Base-by-base conservation (phyloP, 1,140 invertebrate species). In the Neelides sp. region DNA sequence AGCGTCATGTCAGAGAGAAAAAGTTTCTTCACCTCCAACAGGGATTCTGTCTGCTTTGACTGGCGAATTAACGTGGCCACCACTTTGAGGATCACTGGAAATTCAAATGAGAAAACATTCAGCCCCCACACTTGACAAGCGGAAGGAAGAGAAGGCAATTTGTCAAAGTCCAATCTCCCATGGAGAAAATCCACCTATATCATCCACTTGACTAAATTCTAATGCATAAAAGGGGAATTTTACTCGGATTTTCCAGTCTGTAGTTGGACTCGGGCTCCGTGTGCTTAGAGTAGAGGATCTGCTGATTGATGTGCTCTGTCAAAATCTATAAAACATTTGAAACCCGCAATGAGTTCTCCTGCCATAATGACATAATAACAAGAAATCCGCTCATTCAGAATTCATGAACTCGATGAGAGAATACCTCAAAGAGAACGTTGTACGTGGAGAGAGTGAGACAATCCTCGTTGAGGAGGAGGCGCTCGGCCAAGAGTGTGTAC, bases 1-100 rank as follows among this genome's bases (percentile, higher is more conserved):
- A 94, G 71, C 3, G 91, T 98, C 80, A 98, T 92, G 68, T 98
- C 94, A 13, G 88, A 91, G 2, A 99, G 76, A 68, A 98, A 99
- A 7, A 93, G 71, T 65, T 92, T 94, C 64, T 98, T 97, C 37
- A 95, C 89, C 66, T 94, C 86, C 48, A 96, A 69, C 30, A 96
- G 71, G 40, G 86, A 82, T 57, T 91, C 85, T 0, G 81, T 88
- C 65, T 87, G 85, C 65, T 96, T 95, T 10, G 91, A 96, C 71
- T 98, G 93, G 15, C 90, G 76, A 58, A 98, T 89, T 51, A 98
- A 70, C 3, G 92, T 97, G 4, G 95, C 94, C 22, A 98, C 88
- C 10, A 98, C 94, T 75, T 98, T 98, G 13, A 98, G 74, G 61
- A 98, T 88, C 83, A 94, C 90, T 91, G 75, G 37, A 75, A 75